A percentile compares a stretch with the other conserved stretches of the same genome.
Conservation (phyloP, 2,888 invertebrate species). For the Tetanocera ferruginea region DNA sequence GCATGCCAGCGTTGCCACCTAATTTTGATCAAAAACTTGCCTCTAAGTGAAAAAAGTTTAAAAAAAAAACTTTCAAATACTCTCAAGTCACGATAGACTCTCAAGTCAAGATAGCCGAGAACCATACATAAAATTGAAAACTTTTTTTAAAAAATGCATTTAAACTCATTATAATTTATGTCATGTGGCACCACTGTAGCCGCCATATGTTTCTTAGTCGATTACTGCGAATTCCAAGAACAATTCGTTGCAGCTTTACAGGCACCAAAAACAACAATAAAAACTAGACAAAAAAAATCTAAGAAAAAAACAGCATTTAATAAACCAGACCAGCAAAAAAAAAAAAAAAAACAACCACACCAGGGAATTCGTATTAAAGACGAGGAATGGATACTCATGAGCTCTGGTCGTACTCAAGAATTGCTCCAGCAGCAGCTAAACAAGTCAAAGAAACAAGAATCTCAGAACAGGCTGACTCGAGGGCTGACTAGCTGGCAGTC, state of each 20-base stretch:
- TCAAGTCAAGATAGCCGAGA: no score
- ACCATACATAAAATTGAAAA: no score
- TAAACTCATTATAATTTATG: neutral
- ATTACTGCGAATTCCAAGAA: conserved; percentile 17
- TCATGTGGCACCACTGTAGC: neutral
- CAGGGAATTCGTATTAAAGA: conserved; percentile 32
- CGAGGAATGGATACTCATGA: neutral
- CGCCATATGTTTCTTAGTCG: neutral
- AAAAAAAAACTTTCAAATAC: no score
- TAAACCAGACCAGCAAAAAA: conserved; percentile 26
- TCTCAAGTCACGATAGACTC: no score
- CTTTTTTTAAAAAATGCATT: neutral
- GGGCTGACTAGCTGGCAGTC: no score
- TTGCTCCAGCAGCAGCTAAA: neutral
- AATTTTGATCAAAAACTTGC: neutral
- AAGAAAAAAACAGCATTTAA: conserved; percentile 9
- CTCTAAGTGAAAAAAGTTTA: neutral
- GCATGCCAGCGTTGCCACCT: neutral
- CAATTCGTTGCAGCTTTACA: neutral
- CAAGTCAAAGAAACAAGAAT: neutral
- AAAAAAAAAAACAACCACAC: no score
- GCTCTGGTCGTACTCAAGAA: neutral
- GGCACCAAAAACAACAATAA: neutral
- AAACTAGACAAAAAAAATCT: neutral
- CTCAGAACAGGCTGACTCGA: neutral